A percentile compares a stretch with the other conserved stretches of the same genome.
These are phyloP conservation scores for Abramis brama DNA, from an alignment of 2,113 vertebrate genomes.

Conservation along the genomic window DNA sequence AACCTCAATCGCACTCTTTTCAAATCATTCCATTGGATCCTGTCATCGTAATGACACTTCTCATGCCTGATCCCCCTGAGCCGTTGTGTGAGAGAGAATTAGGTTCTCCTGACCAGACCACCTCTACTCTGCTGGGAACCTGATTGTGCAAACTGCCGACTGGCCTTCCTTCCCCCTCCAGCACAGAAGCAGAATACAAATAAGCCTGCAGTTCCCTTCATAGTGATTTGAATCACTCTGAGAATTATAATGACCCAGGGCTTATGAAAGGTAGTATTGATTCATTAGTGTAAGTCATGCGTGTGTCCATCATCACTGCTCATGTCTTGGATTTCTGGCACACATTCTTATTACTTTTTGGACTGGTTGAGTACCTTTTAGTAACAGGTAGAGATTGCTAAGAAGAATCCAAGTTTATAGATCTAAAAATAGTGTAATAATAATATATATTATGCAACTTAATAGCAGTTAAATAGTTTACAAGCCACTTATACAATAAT, in stretches of 20 bases:
- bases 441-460: too few relatives aligned
- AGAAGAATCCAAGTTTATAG: background rate
- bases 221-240: constrained; percentile 59
- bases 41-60: constrained; percentile 60
- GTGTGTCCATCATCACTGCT: background rate
- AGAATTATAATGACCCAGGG: constrained; percentile 54
- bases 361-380: background rate
- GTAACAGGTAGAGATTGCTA: constrained; percentile 13
- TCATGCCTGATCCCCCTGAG: constrained; percentile 44
- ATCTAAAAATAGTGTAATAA: too few relatives aligned
- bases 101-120: constrained; percentile 45
- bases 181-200: constrained; percentile 58
- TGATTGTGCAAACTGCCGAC: constrained; percentile 57
- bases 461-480: too few relatives aligned
- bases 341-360: constrained; percentile 2
- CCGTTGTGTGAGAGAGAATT: constrained; percentile 46
- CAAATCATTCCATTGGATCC: constrained; percentile 55
- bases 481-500: background rate
- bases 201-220: constrained; percentile 50
- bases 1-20: constrained; percentile 57
- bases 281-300: constrained; percentile 35
- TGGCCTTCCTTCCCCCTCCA: constrained; percentile 46
- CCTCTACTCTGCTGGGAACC: constrained; percentile 54
- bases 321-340: background rate
- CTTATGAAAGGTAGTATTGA: constrained; percentile 40